A percentile compares a stretch with the other conserved stretches of the same genome.
These are phyloP conservation scores for Berghia stephanieae DNA, from an alignment of 1,140 invertebrate species.

Conservation along the genomic window DNA sequence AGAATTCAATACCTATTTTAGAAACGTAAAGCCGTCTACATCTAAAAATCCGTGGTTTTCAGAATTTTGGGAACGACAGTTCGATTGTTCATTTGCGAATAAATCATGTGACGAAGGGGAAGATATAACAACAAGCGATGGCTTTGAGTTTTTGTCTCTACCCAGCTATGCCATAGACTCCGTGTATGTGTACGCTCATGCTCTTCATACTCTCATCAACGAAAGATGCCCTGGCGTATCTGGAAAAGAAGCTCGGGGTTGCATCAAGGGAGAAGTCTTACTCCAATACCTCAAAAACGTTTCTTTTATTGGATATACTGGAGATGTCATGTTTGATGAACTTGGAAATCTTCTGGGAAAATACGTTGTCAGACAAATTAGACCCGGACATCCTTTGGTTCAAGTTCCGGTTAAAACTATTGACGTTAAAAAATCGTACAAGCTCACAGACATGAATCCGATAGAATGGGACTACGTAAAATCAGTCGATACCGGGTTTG, in stretches of 20 bases:
- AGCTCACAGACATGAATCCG: background rate
- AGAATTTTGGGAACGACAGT: slow-evolving; percentile 23
- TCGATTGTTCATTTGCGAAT: slow-evolving; percentile 11
- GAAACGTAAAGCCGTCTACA: background rate
- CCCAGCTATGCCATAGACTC: slow-evolving; percentile 13
- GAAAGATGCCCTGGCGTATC: background rate
- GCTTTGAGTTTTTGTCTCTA: background rate
- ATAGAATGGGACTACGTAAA: slow-evolving; percentile 5
- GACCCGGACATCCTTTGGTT: background rate
- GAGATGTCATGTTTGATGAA: slow-evolving; percentile 30
- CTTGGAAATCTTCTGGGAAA: slow-evolving; percentile 33
- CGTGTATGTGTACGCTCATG: slow-evolving; percentile 21
- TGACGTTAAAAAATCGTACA: slow-evolving; percentile 12
- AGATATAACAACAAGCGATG: background rate
- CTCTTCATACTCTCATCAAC: background rate
- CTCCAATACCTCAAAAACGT: slow-evolving; percentile 53
- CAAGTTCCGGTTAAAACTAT: slow-evolving; percentile 13
- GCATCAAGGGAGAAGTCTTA: slow-evolving; percentile 6
- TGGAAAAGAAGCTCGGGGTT: slow-evolving; percentile 6
- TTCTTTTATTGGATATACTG: slow-evolving; percentile 19
- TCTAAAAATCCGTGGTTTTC: slow-evolving; percentile 21
- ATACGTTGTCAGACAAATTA: slow-evolving; percentile 34
- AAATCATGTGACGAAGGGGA: slow-evolving; percentile 13
- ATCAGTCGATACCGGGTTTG: background rate
- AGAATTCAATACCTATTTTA: slow-evolving; percentile 14